Evolutionary conservation across 1,140 invertebrate species (phyloP), one percentile per base, ranked within the genome.

Genomic region (Planococcus citri): DNA sequence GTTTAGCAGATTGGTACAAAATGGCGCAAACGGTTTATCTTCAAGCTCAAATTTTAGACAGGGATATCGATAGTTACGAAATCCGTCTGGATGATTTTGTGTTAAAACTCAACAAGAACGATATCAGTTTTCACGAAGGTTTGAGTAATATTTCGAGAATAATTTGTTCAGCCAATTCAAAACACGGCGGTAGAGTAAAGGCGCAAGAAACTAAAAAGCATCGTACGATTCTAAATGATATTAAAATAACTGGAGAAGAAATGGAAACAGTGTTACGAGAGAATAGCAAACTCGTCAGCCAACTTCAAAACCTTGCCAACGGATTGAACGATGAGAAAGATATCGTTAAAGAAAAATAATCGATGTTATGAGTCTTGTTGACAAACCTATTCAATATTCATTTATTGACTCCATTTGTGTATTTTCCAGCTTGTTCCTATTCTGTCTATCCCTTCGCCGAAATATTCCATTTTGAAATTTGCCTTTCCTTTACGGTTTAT

Each of bases 1-100:
- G 83, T 74, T 78, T 90, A 38, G 87, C 88, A 6, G 89, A 91
- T 78, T 91, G 89, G 88, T 91, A 89, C 75, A 91, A 91, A 80
- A 88, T 88, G 80, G 88, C 88, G 8, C 88, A 90, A 75, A 90
- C 88, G 1, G 85, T 88, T 21, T 88, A 85, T 76, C 77, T 90
- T 51, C 74, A 90, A 77, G 84, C 84, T 20, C 84, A 87, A 77
- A 90, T 91, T 74, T 80, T 90, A 12, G 85, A 87, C 73, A 88
- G 88, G 75, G 89, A 91, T 76, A 81, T 87, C 68, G 79, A 80
- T 17, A 80, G 77, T 70, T 85, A 83, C 73, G 81, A 85, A 71
- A 76, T 71, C 74, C 75, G 71, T 68, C 76, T 73, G 69, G 76
- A 73, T 69, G 71, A 22, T 72, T 81, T 75, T 71, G 75, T 68